These are phyloP conservation scores for Emydoidea blandingii DNA, from an alignment of 2,797 vertebrate species.

Conservation along the genomic window DNA sequence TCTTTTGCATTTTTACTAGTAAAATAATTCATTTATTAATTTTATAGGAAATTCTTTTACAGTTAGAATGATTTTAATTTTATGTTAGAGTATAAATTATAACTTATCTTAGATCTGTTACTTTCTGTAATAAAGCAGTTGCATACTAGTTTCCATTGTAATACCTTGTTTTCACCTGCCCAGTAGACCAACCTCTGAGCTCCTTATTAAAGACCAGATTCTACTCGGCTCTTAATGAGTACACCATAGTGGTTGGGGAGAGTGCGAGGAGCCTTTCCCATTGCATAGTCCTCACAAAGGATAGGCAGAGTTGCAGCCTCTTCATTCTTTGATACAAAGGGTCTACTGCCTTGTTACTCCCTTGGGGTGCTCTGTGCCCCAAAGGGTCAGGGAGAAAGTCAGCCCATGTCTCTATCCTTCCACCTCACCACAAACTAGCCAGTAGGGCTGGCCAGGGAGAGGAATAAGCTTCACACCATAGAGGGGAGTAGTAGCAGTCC, in stretches of 20 bases:
- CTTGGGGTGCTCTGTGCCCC: neutral
- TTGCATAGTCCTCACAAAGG: neutral
- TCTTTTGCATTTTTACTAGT: neutral
- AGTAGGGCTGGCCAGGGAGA: neutral
- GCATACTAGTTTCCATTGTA: neutral
- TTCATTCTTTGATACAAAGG: neutral
- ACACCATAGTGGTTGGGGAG: neutral
- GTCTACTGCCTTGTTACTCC: neutral
- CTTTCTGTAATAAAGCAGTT: neutral
- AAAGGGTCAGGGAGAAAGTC: neutral
- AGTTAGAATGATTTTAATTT: neutral
- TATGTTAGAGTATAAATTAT: too few species aligned
- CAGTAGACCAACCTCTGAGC: slow-evolving; percentile 23
- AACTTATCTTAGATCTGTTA: neutral
- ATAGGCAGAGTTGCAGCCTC: neutral
- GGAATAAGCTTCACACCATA: too few species aligned
- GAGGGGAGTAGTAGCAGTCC: too few species aligned
- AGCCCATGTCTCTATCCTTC: neutral
- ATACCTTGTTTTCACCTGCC: neutral
- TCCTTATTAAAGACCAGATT: slow-evolving; percentile 18
- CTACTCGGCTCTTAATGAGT: slow-evolving; percentile 4
- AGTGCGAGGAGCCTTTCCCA: neutral
- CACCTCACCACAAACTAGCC: neutral
- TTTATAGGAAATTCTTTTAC: neutral
- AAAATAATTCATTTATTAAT: neutral